Evolutionary conservation across 1,140 invertebrate genomes (phyloP), one percentile per base, ranked within the genome.

Genomic region (Phymastichus coffea): DNA sequence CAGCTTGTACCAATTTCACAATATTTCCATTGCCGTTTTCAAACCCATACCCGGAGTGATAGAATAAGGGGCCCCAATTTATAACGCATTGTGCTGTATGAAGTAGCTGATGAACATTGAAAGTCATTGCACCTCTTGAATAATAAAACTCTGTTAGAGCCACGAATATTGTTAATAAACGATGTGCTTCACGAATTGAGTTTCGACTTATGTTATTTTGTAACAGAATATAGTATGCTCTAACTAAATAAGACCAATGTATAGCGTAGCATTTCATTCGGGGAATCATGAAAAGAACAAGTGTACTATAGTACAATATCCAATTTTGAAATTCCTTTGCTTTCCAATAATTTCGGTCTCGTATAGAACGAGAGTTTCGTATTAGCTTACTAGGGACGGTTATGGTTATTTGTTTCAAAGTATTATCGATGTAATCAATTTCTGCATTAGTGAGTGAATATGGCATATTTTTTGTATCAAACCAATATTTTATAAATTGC

Each of bases 281-380:
- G 17, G 51, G 44, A 22, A 38, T 8, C 19, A 35, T 28, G 19
- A 63, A 23, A 28, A 51, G 20, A 37, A 61, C 19, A 17, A 48
- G 48, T 14, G 59, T 28, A 28, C 64, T 63, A 43, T 62, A 64
- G 37, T 53, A 47, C 25, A 57, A 17, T n/a, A 54, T 14, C 41
- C 47, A 66, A 51, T 63, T 65, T 17, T 62, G 12, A 41, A 51
- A 65, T 47, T 65, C 63, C 25, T 52, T 55, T 1, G 63, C 59
- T 56, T 61, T 65, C 59, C 55, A 65, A 19, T 38, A 58, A 33
- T 51, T 59, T 28, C 61, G 23, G 7, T 61, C 37, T 38, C 43
- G 25, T 17, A 66, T 64, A 61, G 9, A 57, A 40, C 55, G 55
- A 63, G 47, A 65, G 48, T 33, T 53, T 61, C 3, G 54, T 12